Evolutionary conservation across 2,888 invertebrate genomes (phyloP).

Genomic region (Andrena camellia): DNA sequence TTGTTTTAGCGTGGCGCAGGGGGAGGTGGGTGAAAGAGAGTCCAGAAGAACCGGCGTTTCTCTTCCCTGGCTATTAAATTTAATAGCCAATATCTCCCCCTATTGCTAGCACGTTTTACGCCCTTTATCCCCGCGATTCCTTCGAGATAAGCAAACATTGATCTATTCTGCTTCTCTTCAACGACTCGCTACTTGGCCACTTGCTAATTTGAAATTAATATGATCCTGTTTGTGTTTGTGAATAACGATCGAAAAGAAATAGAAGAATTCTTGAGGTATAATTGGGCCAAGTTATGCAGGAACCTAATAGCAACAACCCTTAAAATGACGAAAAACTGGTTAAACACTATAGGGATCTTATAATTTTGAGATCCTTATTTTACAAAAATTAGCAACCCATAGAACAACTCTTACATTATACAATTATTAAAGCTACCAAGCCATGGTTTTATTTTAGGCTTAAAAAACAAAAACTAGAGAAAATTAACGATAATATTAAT

Average conservation of each 20-base stretch:
- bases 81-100: constrained; percentile 74
- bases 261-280: background rate
- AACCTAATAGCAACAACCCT: too few relatives aligned
- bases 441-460: too few relatives aligned
- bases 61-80: constrained; percentile 78
- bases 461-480: too few relatives aligned
- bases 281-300: too few relatives aligned
- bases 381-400: too few relatives aligned
- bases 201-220: background rate
- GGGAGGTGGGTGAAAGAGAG: constrained; percentile 36
- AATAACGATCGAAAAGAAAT: background rate
- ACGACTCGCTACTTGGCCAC: constrained; percentile 3
- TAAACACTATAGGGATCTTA: too few relatives aligned
- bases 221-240: background rate
- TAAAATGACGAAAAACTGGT: too few relatives aligned
- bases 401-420: too few relatives aligned
- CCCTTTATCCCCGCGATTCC: constrained; percentile 54
- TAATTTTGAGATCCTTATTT: too few relatives aligned
- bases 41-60: constrained; percentile 63
- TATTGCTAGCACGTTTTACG: constrained; percentile 39
- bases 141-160: constrained; percentile 50
- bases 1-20: constrained; percentile 64
- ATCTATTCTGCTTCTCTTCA: constrained; percentile 15
- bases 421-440: too few relatives aligned
- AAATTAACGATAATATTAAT: too few relatives aligned